Evolutionary conservation across 2,888 invertebrate species (phyloP), one percentile per base, ranked within the genome.

Genomic region (Erebia ligea): DNA sequence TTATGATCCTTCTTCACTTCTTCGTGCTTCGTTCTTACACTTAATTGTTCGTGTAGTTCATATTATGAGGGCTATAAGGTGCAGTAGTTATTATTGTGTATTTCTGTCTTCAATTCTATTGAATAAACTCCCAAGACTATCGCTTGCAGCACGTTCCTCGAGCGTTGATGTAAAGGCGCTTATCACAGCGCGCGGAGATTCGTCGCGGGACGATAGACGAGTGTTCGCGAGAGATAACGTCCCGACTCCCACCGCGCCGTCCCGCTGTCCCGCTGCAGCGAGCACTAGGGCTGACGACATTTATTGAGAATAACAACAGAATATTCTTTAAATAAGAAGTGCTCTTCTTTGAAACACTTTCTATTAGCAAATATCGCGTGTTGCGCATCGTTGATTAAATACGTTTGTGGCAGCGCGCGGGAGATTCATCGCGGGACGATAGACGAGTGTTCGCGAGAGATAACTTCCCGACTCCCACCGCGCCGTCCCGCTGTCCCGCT

Each of bases 171-270:
- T 71, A 72, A 73, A 73, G 74, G 69, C 70, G 74, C 73, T 75
- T 76, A 80, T 80, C 80, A 79, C 81, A 61, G 58, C 68, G 78
- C 83, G 82, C 83, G 79, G 81, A 82, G 85, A 85, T 85, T 84
- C 80, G 78, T 77, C 80, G 79, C 75, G 74, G 69, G 77, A 79
- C 82, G 84, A 85, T 84, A 80, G 81, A 80, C 83, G 86, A 81
- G 82, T 87, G 87, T 85, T 83, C 80, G 83, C 76, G 73, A 62
- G 81, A 79, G 87, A 87, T 87, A 87, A 84, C 80, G 78, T 54
- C 74, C 75, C 80, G 79, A 79, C 75, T 56, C 66, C 67, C 67
- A 58, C 67, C 67, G 48, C 56, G 13, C 56, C 70, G 72, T 70
- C 48, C 73, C 66, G 62, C 67, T 56, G 52, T 63, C 67, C 61